Evolutionary conservation across 2,113 vertebrate species (phyloP).

Genomic region (Catharus minimus): DNA sequence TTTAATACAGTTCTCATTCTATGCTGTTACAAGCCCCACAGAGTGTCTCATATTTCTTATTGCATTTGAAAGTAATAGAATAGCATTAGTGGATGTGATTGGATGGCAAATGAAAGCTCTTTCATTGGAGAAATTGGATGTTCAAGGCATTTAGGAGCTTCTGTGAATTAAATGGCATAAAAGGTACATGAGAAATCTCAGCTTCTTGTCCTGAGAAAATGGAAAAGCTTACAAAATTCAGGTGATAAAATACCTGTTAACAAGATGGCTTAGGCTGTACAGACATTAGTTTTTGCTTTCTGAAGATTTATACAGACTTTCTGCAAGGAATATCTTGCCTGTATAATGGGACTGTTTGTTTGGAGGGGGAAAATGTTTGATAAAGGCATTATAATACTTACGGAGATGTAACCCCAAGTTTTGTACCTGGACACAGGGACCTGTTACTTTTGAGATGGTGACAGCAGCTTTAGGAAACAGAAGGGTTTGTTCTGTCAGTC

Average conservation of each 20-base stretch:
- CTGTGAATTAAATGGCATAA: not conserved
- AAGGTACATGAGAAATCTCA: not conserved
- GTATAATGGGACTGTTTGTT: not conserved
- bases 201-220: not conserved
- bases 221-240: not conserved
- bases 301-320: not conserved
- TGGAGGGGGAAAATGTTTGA: not conserved
- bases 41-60: not conserved
- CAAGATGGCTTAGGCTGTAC: not conserved
- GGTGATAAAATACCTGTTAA: not conserved
- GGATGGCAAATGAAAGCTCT: constrained; percentile 25
- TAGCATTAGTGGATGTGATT: not conserved
- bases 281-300: not conserved
- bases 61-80: constrained; percentile 29
- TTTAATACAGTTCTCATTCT: constrained; percentile 28
- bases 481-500: not conserved
- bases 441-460: not conserved
- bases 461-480: not conserved
- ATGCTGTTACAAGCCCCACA: not conserved
- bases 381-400: not conserved
- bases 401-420: not conserved
- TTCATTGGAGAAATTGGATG: constrained; percentile 22
- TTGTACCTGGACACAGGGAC: not conserved
- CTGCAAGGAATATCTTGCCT: not conserved
- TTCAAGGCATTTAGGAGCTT: constrained; percentile 19